Evolutionary conservation across 2,888 invertebrate species (phyloP).

Genomic region (Cylloceria caligata): DNA sequence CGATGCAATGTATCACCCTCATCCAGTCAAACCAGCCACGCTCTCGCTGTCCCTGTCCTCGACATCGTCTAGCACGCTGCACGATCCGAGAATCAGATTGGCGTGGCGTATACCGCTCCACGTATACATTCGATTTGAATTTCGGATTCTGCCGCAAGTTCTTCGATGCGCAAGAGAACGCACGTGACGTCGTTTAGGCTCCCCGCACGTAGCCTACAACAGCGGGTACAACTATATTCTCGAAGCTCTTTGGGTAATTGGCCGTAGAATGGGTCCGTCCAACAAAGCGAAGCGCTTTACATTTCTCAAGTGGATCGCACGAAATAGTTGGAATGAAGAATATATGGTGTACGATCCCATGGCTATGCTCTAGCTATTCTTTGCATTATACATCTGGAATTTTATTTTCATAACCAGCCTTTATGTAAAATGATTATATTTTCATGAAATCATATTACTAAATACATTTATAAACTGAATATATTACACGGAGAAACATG

Average conservation of each 20-base stretch:
- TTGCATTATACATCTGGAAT: background rate
- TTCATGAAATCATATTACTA: too few relatives aligned
- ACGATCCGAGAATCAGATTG: too few relatives aligned
- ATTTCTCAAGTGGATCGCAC: background rate
- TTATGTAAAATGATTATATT: background rate
- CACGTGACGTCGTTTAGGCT: constrained; percentile 21
- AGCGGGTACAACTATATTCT: background rate
- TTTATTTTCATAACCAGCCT: background rate
- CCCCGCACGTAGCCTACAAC: constrained; percentile 4
- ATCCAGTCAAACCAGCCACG: constrained; percentile 16
- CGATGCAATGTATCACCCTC: constrained; percentile 8
- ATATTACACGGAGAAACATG: too few relatives aligned
- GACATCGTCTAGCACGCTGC: constrained; percentile 7
- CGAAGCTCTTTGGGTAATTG: constrained; percentile 19
- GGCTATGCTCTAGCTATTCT: background rate
- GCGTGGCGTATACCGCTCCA: too few relatives aligned
- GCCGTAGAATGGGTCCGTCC: background rate
- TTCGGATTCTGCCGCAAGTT: constrained; percentile 34
- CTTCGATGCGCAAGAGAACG: background rate
- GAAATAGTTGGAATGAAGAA: background rate
- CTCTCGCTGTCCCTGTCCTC: constrained; percentile 1
- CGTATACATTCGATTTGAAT: constrained; percentile 44
- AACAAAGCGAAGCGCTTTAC: background rate
- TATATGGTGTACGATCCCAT: background rate
- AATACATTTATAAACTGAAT: too few relatives aligned